phyloP scores from a whole-genome alignment of 2,797 vertebrate species.

The Pangasius larnaudii region DNA sequence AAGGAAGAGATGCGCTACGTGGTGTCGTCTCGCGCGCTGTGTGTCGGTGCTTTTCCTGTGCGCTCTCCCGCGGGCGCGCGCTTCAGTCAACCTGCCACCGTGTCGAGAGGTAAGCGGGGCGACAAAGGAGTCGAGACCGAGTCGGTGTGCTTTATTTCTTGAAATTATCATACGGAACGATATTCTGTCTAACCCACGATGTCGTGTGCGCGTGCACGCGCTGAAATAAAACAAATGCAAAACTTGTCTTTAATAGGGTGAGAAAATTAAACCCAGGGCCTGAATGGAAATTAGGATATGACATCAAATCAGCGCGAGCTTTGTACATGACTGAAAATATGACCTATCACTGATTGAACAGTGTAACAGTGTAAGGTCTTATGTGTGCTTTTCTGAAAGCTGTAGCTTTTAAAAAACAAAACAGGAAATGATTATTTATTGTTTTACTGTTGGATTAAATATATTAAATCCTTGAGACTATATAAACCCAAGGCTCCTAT shows the following conservation, averaged over 20 bases:
- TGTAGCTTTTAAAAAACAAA: background rate
- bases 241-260: background rate
- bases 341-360: no score
- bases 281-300: background rate
- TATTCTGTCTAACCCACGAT: background rate
- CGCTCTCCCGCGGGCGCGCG: conserved; percentile 33
- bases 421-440: background rate
- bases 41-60: conserved; percentile 47
- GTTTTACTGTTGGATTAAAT: background rate
- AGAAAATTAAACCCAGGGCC: background rate
- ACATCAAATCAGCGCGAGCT: background rate
- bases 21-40: conserved; percentile 37
- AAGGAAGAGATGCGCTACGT: conserved; percentile 26
- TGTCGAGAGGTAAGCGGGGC: conserved; percentile 55
- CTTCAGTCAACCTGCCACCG: conserved; percentile 41
- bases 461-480: background rate
- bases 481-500: conserved; percentile 20
- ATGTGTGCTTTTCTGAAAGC: background rate
- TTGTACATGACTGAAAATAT: background rate
- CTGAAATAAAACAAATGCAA: background rate
- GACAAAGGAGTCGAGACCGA: background rate
- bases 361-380: background rate
- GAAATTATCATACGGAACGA: background rate
- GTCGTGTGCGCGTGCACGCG: background rate
- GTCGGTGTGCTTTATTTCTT: background rate